phyloP scores from a whole-genome alignment of 2,797 vertebrate species.

The Scolopax bukidnonensis region DNA sequence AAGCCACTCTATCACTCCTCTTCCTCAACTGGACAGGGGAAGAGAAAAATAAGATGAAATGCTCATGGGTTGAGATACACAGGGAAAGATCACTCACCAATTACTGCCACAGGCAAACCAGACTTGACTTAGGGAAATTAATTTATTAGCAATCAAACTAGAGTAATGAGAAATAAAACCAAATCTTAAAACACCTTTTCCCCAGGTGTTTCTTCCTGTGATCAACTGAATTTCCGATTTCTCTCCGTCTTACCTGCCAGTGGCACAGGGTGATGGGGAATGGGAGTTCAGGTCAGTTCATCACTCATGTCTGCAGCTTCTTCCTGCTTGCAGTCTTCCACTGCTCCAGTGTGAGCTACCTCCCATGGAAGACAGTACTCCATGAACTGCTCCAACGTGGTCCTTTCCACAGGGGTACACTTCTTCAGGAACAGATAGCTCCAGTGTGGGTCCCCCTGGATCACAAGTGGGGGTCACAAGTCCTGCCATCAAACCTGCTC shows the following conservation, averaged over 20 bases:
- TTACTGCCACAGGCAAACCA: background rate
- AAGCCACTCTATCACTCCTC: background rate
- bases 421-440: background rate
- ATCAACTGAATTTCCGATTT: accelerated
- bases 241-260: accelerated
- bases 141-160: background rate
- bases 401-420: background rate
- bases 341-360: background rate
- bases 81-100: background rate
- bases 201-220: background rate
- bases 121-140: background rate
- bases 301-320: accelerated
- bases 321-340: background rate
- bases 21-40: background rate
- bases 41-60: background rate
- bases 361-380: background rate
- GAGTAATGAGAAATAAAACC: background rate
- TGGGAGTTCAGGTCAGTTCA: accelerated
- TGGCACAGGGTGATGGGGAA: accelerated
- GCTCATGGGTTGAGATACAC: accelerated
- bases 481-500: background rate
- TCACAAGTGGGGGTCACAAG: background rate
- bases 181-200: background rate
- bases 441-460: accelerated
- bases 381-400: background rate